phyloP scores from a whole-genome alignment of 2,888 invertebrate genomes.

The Agriopis leucophaearia region DNA sequence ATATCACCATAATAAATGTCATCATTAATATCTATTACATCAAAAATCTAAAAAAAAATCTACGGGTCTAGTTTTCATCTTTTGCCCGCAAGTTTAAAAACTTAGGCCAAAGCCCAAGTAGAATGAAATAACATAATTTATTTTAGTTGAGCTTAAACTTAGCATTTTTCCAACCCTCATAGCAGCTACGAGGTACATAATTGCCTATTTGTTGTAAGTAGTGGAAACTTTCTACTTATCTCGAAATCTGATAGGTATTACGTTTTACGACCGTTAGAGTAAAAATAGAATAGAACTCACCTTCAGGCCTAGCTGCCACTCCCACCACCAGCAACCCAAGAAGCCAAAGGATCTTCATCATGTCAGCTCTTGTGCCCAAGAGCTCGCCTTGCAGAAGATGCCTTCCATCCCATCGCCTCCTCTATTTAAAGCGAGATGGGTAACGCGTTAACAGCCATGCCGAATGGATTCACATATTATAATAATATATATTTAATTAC shows the following conservation, averaged over 20 bases:
- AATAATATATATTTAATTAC: slow-evolving; percentile 54
- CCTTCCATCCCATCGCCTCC: slow-evolving; percentile 6
- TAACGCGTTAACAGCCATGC: slow-evolving; percentile 66
- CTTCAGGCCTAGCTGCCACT: slow-evolving; percentile 38
- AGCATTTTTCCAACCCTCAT: too few relatives aligned
- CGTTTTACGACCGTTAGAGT: neutral
- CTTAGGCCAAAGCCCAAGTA: too few relatives aligned
- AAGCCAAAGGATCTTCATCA: slow-evolving; percentile 57
- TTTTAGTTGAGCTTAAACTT: neutral
- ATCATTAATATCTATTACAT: too few relatives aligned
- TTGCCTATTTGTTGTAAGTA: too few relatives aligned
- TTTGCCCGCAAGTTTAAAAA: too few relatives aligned
- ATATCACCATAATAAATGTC: neutral
- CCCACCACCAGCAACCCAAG: slow-evolving; percentile 49
- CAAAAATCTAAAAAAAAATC: too few relatives aligned
- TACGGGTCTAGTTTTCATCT: too few relatives aligned
- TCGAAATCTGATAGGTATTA: too few relatives aligned
- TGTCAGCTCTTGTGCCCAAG: slow-evolving; percentile 45
- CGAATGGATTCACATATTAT: slow-evolving; percentile 72
- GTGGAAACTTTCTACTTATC: too few relatives aligned
- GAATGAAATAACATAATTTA: neutral
- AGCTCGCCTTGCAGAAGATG: slow-evolving; percentile 67
- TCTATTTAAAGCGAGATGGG: slow-evolving; percentile 63
- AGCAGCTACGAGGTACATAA: too few relatives aligned
- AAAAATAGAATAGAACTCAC: slow-evolving; percentile 40